Evolutionary conservation across 92 coral and sea anemone species (phyloP).

Genomic region (Meandrina meandrites): DNA sequence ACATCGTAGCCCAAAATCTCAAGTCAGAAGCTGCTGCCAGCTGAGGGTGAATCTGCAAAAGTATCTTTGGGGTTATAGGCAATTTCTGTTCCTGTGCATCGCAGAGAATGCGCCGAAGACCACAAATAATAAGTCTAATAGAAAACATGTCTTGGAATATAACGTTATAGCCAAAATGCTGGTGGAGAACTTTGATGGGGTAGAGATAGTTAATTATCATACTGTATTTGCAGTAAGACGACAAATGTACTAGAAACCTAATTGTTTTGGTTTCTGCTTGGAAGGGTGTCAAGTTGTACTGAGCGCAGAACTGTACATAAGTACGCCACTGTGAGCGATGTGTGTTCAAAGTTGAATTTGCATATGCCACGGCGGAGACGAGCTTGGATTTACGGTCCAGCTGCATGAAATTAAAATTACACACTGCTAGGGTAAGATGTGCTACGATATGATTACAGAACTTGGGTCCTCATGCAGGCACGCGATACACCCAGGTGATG

Average conservation of each 20-base stretch:
- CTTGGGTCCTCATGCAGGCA: no score
- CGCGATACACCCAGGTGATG: no score
- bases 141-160: conserved; percentile 20
- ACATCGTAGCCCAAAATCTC: conserved; percentile 25
- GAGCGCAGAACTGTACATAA: conserved; percentile 22
- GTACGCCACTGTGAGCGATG: conserved; percentile 38
- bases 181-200: conserved; percentile 28
- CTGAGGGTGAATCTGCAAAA: background rate
- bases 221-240: conserved; percentile 24
- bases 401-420: no score
- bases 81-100: background rate
- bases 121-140: conserved; percentile 5
- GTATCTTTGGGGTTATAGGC: background rate
- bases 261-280: conserved; percentile 14
- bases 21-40: background rate
- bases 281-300: conserved; percentile 10
- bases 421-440: no score
- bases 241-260: conserved; percentile 33
- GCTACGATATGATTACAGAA: no score
- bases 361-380: conserved; percentile 45
- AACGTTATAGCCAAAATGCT: conserved; percentile 12
- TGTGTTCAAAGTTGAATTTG: conserved; percentile 19
- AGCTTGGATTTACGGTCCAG: conserved; percentile 25
- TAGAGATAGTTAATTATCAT: conserved; percentile 22
- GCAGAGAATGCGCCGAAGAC: background rate